phyloP scores from a whole-genome alignment of 2,113 vertebrate species.

The Callorhinus ursinus region DNA sequence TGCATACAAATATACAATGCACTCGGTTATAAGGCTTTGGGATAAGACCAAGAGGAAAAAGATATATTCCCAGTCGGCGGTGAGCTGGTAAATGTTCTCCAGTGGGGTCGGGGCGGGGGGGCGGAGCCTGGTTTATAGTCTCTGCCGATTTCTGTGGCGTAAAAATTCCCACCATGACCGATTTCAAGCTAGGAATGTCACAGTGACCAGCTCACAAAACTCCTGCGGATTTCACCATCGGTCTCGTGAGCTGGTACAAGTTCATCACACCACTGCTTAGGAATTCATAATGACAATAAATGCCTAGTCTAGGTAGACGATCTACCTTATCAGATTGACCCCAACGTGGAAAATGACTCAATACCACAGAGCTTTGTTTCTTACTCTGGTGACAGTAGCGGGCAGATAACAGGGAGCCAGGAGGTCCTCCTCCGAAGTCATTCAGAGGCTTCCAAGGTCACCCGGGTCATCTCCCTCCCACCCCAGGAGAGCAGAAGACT shows the following conservation, averaged over 20 bases:
- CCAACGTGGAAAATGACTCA: neutral
- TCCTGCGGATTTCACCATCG: neutral
- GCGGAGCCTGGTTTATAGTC: neutral
- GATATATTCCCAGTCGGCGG: neutral
- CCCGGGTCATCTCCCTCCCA: neutral
- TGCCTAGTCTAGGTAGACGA: neutral
- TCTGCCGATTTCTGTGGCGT: neutral
- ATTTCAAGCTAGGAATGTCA: neutral
- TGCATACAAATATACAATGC: neutral
- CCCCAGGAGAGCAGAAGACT: neutral
- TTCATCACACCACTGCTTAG: neutral
- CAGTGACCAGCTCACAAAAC: neutral
- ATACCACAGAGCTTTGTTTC: neutral
- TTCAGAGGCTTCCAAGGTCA: neutral
- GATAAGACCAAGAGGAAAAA: neutral
- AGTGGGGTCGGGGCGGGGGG: neutral
- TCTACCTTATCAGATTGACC: neutral
- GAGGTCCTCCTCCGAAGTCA: neutral
- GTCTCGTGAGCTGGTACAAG: neutral
- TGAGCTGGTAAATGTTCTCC: neutral
- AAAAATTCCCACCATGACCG: neutral
- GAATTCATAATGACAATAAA: neutral
- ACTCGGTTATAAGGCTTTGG: neutral
- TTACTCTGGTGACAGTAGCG: neutral
- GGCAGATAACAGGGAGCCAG: neutral